A percentile compares a stretch with the other conserved stretches of the same genome.
phyloP scores from a whole-genome alignment of 37 sponge, comb jelly and placozoan genomes.

The Haliclona indistincta region DNA sequence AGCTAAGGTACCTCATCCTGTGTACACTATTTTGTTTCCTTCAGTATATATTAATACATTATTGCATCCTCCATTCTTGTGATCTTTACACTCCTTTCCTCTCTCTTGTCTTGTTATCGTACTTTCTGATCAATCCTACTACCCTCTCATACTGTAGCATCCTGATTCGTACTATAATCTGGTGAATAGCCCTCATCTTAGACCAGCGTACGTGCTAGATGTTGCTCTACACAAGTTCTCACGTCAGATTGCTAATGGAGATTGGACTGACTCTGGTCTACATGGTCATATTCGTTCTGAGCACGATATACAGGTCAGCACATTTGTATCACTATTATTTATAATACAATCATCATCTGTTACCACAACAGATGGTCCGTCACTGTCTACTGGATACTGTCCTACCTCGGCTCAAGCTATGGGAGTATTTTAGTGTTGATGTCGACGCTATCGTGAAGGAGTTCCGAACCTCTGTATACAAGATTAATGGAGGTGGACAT shows the following conservation, averaged over 20 bases:
- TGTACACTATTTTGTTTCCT: no score
- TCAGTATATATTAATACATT: no score
- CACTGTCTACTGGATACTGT: slow-evolving; percentile 59
- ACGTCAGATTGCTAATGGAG: slow-evolving; percentile 66
- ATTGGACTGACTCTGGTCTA: slow-evolving; percentile 61
- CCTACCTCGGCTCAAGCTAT: slow-evolving; percentile 68
- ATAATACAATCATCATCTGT: not conserved
- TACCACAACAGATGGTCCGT: slow-evolving; percentile 19
- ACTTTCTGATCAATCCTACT: not conserved
- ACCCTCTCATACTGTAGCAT: slow-evolving; percentile 34
- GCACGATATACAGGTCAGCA: slow-evolving; percentile 20
- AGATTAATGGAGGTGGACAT: slow-evolving; percentile 51
- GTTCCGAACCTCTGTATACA: slow-evolving; percentile 65
- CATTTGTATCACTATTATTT: no score
- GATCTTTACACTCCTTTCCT: no score
- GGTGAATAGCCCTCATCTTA: slow-evolving; percentile 93
- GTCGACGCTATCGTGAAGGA: slow-evolving; percentile 67
- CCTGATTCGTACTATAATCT: slow-evolving; percentile 97
- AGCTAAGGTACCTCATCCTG: no score
- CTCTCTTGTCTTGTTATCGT: not conserved
- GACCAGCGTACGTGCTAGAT: slow-evolving; percentile 93
- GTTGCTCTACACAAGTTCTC: slow-evolving; percentile 59
- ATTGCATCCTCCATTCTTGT: no score
- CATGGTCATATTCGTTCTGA: slow-evolving; percentile 47
- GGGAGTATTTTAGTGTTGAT: slow-evolving; percentile 83